Base-by-base conservation (phyloP, 2,888 invertebrate species). In the Aradus depressus region DNA sequence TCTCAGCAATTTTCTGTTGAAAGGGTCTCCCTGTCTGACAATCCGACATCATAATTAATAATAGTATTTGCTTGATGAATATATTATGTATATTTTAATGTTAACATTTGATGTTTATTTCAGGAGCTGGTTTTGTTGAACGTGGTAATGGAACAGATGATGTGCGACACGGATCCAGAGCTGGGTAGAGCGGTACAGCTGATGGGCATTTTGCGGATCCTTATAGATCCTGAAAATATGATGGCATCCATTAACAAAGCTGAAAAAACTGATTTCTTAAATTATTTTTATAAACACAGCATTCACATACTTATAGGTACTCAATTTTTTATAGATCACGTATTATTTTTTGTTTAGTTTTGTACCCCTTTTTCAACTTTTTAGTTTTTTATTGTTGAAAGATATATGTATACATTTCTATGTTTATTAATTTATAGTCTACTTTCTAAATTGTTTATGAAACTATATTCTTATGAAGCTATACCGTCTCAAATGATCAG, bases 141-240 rank as follows among this genome's bases (percentile, higher is more conserved):
- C 69, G 88, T 96, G 67, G 87, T 98, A 64, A 95, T 99, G 70
- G 90, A 93, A 71, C 96, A 98, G 76, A 90, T 99, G 84, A 82
- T 97, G 56, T 85, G 86, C 63, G 98, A 99, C 70, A 80, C 82
- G 53, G 98, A 99, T 71, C 90, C 93, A 53, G 98, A 98, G 72
- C 72, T 98, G 60, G 96, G 96, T 55, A 92, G 93, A 62, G 97
- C 97, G 52, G 91, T 96, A 60, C 96, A 96, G 72, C 75, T 99
- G 57, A 91, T 92, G 78, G 91, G 93, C 51, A 91, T 97, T 48
- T 72, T 97, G 32, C 81, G 92, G 65, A 80, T 95, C 61, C 74
- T 97, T 26, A 76, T 97, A 44, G 97, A 97, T 70, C 97, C 97
- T 5, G 97, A 97, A 69, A 97, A 96, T 68, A 97, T 97, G 96